Percentiles rank a stretch among this genome's conserved stretches.
Evolutionary conservation across 2,888 invertebrate species (phyloP).

Genomic region (Lepidocyrtoides sp.): DNA sequence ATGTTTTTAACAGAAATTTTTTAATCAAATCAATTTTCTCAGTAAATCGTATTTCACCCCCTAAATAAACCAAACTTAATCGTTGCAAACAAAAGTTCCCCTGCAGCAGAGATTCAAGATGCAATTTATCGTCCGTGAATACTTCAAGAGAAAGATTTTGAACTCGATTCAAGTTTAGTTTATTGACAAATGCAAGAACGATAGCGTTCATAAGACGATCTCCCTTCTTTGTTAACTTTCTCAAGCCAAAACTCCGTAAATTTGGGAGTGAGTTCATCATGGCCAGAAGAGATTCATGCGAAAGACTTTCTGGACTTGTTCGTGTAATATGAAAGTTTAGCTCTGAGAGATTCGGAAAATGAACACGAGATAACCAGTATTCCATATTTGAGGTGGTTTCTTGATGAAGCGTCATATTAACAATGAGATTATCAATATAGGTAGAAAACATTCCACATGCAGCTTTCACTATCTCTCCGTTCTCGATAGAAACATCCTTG

Average conservation of each 20-base stretch:
- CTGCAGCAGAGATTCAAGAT: slow-evolving; percentile 41
- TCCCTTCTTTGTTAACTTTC: slow-evolving; percentile 68
- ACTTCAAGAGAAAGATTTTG: slow-evolving; percentile 47
- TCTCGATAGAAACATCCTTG: not conserved
- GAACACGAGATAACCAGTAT: slow-evolving; percentile 45
- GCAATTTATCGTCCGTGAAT: slow-evolving; percentile 59
- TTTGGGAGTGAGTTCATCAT: slow-evolving; percentile 45
- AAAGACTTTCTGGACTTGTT: slow-evolving; percentile 57
- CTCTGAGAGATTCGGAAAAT: slow-evolving; percentile 52
- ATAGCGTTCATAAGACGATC: slow-evolving; percentile 53
- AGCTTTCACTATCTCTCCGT: slow-evolving; percentile 45
- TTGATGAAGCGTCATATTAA: slow-evolving; percentile 65
- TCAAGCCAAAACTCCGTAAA: slow-evolving; percentile 30
- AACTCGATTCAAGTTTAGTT: not conserved
- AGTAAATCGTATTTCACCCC: slow-evolving; percentile 60
- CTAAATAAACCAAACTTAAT: slow-evolving; percentile 65
- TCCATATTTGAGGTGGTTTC: slow-evolving; percentile 55
- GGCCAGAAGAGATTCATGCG: slow-evolving; percentile 20
- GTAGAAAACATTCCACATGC: slow-evolving; percentile 38
- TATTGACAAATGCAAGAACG: slow-evolving; percentile 24
- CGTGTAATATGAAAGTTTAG: slow-evolving; percentile 62
- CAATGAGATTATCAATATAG: slow-evolving; percentile 62
- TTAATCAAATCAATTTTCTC: slow-evolving; percentile 66
- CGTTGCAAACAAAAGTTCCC: slow-evolving; percentile 43
- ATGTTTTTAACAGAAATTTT: too few relatives aligned